Base-by-base conservation (phyloP, 2,888 invertebrate species). In the Clivina fossor region DNA sequence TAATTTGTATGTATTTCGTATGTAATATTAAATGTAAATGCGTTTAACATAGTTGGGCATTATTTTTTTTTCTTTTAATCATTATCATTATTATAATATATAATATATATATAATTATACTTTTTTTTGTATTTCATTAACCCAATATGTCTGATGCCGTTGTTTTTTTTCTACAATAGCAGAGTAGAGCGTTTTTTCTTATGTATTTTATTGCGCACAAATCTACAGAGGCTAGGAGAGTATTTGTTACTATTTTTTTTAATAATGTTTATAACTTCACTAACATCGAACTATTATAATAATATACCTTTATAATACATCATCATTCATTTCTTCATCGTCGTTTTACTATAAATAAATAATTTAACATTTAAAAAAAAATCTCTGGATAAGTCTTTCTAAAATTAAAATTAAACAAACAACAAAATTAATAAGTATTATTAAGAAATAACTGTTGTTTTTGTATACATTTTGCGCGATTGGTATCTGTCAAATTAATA, bases 271-370 rank as follows among this genome's bases (percentile, higher is more conserved):
- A 50, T 50, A 57, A 57, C 69, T 71, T 71, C 71, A 71, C 74
- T 74, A 74, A 74, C 74, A 74, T 74, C 74, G 69, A 74, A 69
- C 72, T 73, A 73, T 73, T 71, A 49, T 68, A 65, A 71, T 62
- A 64, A 63, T 61, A 70, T 68, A 55, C 55, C 55, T 55, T 55
- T 55, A 55, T 55, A 30, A 55, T 55, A 55, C 55, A 55, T n/a
- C n/a, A n/a, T n/a, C n/a, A n/a, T n/a, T n/a, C n/a, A n/a, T n/a
- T n/a, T n/a, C 55, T 22, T 55, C 38, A 32, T 47, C 32, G 53
- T 53, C 50, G 19, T 50, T 22, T 30, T 47, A 47, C 26, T 32
- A 46, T 46, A 32, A 46, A 30, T 30, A 30, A 46, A 32, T 46
- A 32, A n/a, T 46, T 43, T 43, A 43, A 26, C 35, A 35, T n/a